A percentile compares a stretch with the other conserved stretches of the same genome.
These are phyloP conservation scores for Nerophis ophidion DNA, from an alignment of 2,113 vertebrate species.

Conservation along the genomic window DNA sequence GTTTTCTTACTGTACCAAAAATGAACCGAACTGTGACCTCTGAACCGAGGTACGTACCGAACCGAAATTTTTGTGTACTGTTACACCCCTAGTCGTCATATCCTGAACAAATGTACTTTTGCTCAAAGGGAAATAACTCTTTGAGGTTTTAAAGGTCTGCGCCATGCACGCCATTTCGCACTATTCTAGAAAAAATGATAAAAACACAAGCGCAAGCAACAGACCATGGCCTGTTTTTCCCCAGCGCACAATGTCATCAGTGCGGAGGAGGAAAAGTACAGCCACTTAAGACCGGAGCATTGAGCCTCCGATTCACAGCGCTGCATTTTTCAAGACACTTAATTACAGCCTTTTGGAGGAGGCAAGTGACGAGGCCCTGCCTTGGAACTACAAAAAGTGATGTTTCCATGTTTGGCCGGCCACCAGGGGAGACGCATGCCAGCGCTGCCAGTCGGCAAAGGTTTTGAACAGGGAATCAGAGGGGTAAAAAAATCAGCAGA, in stretches of 20 bases:
- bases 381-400: constrained; percentile 71
- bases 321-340: constrained; percentile 77
- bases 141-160: no score
- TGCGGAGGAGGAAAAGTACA: constrained; percentile 68
- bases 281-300: constrained; percentile 66
- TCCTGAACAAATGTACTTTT: no score
- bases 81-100: no score
- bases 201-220: constrained; percentile 17
- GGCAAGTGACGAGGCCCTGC: constrained; percentile 64
- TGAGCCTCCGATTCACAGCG: constrained; percentile 74
- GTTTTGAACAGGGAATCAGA: constrained; percentile 27
- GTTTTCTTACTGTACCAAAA: no score
- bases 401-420: constrained; percentile 75
- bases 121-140: no score
- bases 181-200: constrained; percentile 15
- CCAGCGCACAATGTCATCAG: constrained; percentile 47
- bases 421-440: constrained; percentile 38
- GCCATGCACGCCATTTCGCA: no score
- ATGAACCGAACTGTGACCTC: no score
- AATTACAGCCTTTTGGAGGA: constrained; percentile 77
- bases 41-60: no score
- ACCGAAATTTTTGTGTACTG: no score
- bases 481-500: not conserved
- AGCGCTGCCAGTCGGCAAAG: constrained; percentile 48
- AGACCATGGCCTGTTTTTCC: constrained; percentile 23